These are phyloP conservation scores for Ptychadena robeensis DNA, from an alignment of 2,797 vertebrate species.

Conservation along the genomic window DNA sequence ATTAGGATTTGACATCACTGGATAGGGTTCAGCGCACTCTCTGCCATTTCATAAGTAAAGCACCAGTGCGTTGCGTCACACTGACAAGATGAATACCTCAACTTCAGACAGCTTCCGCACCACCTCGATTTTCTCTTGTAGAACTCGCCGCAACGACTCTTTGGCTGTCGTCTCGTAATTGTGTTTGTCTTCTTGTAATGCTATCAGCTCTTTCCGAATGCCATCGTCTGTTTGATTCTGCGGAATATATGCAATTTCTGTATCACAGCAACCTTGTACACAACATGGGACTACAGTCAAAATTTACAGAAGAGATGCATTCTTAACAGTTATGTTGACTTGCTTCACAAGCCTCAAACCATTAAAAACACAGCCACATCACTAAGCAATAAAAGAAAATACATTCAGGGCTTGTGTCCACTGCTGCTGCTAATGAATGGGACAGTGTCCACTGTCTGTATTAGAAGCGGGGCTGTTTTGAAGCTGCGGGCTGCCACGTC, in stretches of 20 bases:
- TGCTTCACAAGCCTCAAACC: too few relatives aligned
- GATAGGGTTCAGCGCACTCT: neutral
- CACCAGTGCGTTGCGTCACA: neutral
- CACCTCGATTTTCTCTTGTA: constrained; percentile 99
- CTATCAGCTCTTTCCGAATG: constrained; percentile 93
- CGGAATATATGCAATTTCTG: constrained; percentile 20
- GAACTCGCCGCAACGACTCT: constrained; percentile 96
- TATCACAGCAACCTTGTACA: neutral
- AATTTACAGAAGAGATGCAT: neutral
- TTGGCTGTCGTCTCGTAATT: constrained; percentile 98
- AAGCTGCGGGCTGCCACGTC: too few relatives aligned
- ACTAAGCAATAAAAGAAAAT: too few relatives aligned
- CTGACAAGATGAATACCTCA: constrained; percentile 79
- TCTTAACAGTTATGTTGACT: too few relatives aligned
- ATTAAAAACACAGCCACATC: too few relatives aligned
- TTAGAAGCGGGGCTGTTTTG: too few relatives aligned
- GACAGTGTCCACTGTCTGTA: too few relatives aligned
- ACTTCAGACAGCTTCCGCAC: constrained; percentile 97
- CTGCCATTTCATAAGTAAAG: neutral
- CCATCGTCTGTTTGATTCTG: constrained; percentile 98
- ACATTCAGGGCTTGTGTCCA: too few relatives aligned
- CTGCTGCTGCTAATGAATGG: too few relatives aligned
- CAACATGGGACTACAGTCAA: neutral
- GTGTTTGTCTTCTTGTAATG: constrained; percentile 97
- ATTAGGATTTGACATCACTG: neutral